Conservation (phyloP, 2,797 vertebrate species). For the Rhynchotus rufescens region DNA sequence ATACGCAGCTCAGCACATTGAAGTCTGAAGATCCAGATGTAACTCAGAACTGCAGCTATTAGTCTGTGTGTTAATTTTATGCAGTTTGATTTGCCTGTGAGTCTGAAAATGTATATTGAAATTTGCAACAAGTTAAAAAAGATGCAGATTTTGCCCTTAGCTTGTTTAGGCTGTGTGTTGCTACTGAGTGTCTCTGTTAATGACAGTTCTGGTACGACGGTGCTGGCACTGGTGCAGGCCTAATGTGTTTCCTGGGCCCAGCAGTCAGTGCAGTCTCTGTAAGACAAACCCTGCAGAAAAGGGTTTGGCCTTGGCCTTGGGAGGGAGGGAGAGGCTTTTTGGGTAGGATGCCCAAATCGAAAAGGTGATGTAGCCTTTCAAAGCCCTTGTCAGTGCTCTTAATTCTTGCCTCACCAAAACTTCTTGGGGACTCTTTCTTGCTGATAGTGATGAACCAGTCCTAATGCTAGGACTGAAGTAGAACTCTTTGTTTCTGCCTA, state of each 20-base stretch:
- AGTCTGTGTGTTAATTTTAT: not conserved
- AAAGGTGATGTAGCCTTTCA: not conserved
- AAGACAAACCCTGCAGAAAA: not conserved
- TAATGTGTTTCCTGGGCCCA: not conserved
- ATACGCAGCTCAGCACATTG: not conserved
- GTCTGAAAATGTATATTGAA: not conserved
- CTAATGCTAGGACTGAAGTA: not conserved
- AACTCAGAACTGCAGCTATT: not conserved
- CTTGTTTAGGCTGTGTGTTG: not conserved
- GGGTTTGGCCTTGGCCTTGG: no score
- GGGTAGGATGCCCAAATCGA: not conserved
- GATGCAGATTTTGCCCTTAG: not conserved
- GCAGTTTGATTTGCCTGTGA: not conserved
- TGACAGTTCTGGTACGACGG: accelerated
- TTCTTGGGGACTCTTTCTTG: not conserved
- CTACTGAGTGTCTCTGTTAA: not conserved
- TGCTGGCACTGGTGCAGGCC: not conserved
- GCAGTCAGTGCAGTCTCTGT: accelerated
- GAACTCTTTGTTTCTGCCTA: not conserved
- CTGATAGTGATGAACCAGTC: not conserved
- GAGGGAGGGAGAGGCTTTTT: not conserved
- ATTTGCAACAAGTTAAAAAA: not conserved
- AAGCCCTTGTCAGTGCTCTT: not conserved
- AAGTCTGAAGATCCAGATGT: not conserved
- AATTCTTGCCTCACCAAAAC: not conserved